Conservation (phyloP, 2,113 vertebrate species). For the Canis aureus region DNA sequence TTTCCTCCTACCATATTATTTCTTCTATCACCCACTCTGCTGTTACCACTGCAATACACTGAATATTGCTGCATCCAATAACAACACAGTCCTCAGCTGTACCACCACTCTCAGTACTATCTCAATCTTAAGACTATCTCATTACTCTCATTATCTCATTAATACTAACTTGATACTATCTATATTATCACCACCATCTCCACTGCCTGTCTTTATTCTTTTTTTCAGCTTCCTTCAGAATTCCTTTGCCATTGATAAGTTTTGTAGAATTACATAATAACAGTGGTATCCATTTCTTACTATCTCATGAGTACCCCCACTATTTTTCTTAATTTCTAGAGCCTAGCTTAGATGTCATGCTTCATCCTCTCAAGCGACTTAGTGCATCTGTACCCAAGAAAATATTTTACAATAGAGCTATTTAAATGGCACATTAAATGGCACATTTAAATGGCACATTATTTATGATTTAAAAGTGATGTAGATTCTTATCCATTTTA, state of each 20-base stretch:
- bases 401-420: background rate
- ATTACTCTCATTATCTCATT: background rate
- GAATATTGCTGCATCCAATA: background rate
- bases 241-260: background rate
- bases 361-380: background rate
- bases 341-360: background rate
- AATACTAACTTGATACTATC: background rate
- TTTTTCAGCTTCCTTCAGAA: background rate
- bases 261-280: background rate
- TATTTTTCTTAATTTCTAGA: conserved; percentile 1
- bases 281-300: background rate
- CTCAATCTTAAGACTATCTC: background rate
- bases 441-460: background rate
- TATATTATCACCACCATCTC: background rate
- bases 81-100: background rate
- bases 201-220: background rate
- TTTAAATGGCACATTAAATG: background rate
- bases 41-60: background rate
- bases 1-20: background rate
- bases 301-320: background rate
- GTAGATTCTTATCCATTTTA: background rate
- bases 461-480: background rate
- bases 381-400: background rate
- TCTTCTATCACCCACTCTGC: background rate
- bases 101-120: background rate